Percentiles rank a stretch among this genome's conserved stretches.
These are phyloP conservation scores for Littorina saxatilis DNA, from an alignment of 1,140 invertebrate genomes.

Conservation along the genomic window DNA sequence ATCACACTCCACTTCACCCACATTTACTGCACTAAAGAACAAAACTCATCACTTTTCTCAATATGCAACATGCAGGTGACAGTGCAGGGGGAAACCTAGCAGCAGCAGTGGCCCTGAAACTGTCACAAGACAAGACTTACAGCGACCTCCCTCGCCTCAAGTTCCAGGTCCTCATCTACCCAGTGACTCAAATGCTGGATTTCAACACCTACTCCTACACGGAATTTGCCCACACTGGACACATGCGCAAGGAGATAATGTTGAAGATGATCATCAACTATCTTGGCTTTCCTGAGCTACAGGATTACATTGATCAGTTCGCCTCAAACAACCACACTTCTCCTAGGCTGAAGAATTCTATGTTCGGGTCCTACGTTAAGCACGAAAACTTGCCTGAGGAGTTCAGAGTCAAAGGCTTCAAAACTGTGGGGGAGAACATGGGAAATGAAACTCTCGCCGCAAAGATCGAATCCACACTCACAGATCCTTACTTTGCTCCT, in stretches of 20 bases:
- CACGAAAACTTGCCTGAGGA: constrained; percentile 6
- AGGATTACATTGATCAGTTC: constrained; percentile 21
- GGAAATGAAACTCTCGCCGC: constrained; percentile 32
- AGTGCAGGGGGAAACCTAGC: constrained; percentile 67
- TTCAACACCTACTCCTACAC: constrained; percentile 64
- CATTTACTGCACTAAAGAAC: too few species aligned
- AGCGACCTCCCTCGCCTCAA: constrained; percentile 40
- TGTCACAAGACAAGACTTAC: constrained; percentile 45
- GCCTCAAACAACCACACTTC: constrained; percentile 45
- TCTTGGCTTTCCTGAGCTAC: constrained; percentile 26
- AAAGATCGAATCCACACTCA: constrained; percentile 38
- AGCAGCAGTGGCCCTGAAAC: constrained; percentile 57
- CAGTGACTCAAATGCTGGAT: constrained; percentile 60
- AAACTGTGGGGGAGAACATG: neutral
- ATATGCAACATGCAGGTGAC: constrained; percentile 63
- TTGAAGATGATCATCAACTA: constrained; percentile 40
- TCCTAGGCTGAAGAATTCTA: constrained; percentile 36
- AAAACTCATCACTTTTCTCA: too few species aligned
- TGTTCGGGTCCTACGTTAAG: constrained; percentile 24
- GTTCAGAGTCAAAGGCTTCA: neutral
- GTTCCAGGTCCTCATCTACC: constrained; percentile 65
- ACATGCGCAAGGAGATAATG: constrained; percentile 31
- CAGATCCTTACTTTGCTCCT: constrained; percentile 47
- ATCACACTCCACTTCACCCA: too few species aligned
- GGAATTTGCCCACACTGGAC: constrained; percentile 7